Percentiles rank a stretch among this genome's conserved stretches.
Conservation (phyloP, 2,113 vertebrate species). For the Macrotis lagotis region DNA sequence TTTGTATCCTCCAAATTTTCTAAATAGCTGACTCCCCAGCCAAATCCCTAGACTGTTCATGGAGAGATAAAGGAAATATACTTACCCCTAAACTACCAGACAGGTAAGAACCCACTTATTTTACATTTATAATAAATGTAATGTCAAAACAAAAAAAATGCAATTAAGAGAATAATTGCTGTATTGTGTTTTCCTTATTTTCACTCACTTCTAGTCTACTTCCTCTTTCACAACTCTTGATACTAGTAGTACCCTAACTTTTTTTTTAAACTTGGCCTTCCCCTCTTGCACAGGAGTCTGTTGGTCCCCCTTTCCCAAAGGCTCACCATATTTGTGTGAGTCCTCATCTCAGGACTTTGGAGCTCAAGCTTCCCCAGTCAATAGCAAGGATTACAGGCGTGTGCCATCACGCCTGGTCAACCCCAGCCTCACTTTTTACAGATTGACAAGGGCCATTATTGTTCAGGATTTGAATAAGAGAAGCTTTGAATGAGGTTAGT, state of each 20-base stretch:
- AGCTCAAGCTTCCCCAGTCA: neutral
- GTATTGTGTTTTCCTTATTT: neutral
- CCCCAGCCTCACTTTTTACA: neutral
- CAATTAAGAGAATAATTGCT: neutral
- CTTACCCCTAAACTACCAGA: neutral
- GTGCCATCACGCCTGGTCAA: neutral
- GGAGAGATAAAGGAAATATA: neutral
- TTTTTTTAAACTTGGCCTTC: neutral
- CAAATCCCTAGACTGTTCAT: neutral
- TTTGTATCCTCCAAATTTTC: neutral
- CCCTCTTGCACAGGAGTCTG: neutral
- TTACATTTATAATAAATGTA: neutral
- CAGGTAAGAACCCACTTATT: neutral
- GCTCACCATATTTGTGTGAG: neutral
- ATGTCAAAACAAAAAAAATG: neutral
- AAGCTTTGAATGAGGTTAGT: constrained; percentile 44
- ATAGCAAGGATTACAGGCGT: neutral
- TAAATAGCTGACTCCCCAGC: neutral
- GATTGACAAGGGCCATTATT: neutral
- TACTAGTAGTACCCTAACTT: neutral
- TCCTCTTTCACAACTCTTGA: neutral
- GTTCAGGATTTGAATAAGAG: constrained; percentile 53
- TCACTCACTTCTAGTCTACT: neutral
- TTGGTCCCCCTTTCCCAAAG: neutral
- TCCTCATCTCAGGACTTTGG: neutral